phyloP scores from a whole-genome alignment of 2,888 invertebrate genomes.

The Lepidonotus clava region DNA sequence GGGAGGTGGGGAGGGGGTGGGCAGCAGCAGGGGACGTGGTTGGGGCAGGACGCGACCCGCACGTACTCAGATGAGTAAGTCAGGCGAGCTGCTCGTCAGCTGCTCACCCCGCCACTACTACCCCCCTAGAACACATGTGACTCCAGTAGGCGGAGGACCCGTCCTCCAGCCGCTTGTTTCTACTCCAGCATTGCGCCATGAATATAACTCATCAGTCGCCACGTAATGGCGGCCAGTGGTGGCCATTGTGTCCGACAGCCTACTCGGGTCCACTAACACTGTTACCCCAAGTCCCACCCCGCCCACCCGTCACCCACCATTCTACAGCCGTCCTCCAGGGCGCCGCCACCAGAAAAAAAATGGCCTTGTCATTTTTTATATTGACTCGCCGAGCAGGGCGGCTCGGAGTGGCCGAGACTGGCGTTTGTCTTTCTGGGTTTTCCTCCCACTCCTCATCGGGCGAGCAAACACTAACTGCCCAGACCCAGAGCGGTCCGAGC shows the following conservation, averaged over 20 bases:
- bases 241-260: neutral
- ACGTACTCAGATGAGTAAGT: too few species aligned
- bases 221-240: neutral
- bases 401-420: neutral
- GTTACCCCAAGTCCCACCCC: neutral
- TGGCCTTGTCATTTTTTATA: neutral
- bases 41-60: neutral
- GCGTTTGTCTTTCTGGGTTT: constrained; percentile 18
- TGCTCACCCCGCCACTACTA: neutral
- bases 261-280: neutral
- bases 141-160: neutral
- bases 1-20: neutral
- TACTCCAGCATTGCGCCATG: neutral
- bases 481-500: too few species aligned
- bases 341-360: neutral
- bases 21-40: neutral
- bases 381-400: neutral
- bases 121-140: neutral
- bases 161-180: neutral
- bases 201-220: constrained; percentile 34
- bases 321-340: constrained; percentile 3
- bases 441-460: neutral
- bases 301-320: neutral
- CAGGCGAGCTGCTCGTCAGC: too few species aligned
- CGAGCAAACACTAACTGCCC: constrained; percentile 19